Evolutionary conservation across 2,797 vertebrate genomes (phyloP), one percentile per base, ranked within the genome.

Genomic region (Enteromius afrohamiltoni): DNA sequence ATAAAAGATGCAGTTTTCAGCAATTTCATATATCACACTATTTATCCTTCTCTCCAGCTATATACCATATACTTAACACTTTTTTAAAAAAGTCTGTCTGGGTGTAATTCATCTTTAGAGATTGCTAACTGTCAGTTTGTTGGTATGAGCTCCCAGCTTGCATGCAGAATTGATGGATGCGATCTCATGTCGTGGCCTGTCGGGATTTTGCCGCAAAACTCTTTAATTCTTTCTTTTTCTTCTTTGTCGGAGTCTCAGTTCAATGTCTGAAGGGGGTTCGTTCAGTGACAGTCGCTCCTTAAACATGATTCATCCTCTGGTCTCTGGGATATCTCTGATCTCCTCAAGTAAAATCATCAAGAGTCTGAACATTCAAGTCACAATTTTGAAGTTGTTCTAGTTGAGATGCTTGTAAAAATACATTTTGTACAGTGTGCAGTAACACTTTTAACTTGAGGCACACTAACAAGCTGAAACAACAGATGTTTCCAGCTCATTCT

Each of bases 151-250:
- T 79, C 64, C 29, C 42, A 77, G 80, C 79, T 37, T 83, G 76
- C 53, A 70, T 51, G 70, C 40, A 79, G 21, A 8, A 74, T 79
- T 86, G 76, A 86, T 86, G 42, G 69, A 68, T 79, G 80, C 8
- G 58, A 51, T 86, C 74, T 77, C 53, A 45, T n/a, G 34, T 45
- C 11, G 19, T 34, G 47, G 65, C 31, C 68, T 84, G 79, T 58
- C n/a, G 67, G 60, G 78, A 68, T 73, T 81, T 49, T 13, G 31
- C 34, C 21, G 51, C 34, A 65, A 81, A 82, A 71, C 82, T 37
- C 73, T 9, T 34, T 79, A 68, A 58, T 78, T 83, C 78, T 51
- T 67, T 40, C 78, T 23, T 62, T 71, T 47, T 62, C 69, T 13
- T 45, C 49, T 58, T 60, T 13, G 1, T 62, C 45, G 13, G 23